phyloP scores from a whole-genome alignment of 2,113 vertebrate species.

The Podarcis muralis region DNA sequence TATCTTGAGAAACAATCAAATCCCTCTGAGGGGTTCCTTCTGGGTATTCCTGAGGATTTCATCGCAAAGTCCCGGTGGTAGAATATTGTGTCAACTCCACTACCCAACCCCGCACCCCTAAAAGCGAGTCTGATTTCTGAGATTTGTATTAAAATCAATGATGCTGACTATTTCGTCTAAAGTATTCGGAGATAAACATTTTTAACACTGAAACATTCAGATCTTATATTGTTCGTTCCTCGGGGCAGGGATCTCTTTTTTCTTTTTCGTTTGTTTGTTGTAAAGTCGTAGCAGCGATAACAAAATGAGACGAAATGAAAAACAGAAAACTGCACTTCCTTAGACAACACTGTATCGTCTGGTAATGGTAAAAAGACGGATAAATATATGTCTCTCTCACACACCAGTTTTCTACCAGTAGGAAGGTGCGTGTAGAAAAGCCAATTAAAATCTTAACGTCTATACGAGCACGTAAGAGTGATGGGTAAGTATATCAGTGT shows the following conservation, averaged over 20 bases:
- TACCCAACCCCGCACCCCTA: background rate
- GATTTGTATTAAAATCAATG: background rate
- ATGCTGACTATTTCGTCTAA: background rate
- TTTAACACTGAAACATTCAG: background rate
- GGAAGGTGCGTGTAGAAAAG: background rate
- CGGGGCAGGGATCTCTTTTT: background rate
- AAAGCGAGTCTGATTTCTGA: background rate
- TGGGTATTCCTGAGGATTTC: no score
- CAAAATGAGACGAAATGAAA: background rate
- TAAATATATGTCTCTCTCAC: no score
- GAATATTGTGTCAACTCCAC: background rate
- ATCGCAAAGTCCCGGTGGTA: background rate
- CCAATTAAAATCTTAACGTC: background rate
- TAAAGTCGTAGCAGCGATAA: no score
- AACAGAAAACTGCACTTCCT: background rate
- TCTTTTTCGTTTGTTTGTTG: no score
- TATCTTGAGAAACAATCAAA: background rate
- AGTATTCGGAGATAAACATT: no score
- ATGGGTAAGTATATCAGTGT: background rate
- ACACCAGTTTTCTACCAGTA: background rate
- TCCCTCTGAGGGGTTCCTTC: background rate
- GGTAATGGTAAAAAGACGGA: background rate
- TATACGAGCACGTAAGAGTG: background rate
- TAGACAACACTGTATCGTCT: background rate
- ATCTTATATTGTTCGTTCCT: background rate